Base-by-base conservation (phyloP, 2,113 vertebrate genomes). In the Otolemur garnettii region DNA sequence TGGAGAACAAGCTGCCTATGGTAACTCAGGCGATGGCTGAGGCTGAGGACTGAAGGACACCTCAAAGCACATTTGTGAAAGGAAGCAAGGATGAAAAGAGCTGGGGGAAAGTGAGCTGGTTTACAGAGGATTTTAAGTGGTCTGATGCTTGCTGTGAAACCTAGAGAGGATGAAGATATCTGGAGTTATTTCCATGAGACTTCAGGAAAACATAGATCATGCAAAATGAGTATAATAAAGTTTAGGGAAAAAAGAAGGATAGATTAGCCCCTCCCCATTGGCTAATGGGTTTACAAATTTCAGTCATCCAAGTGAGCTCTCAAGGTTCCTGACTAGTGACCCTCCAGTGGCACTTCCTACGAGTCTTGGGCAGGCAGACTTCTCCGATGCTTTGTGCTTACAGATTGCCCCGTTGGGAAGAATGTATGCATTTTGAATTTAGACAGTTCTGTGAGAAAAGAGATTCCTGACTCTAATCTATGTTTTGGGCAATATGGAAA, bases 361-460 rank as follows among this genome's bases (percentile, higher is more conserved):
- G 77, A 66, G 2, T 24, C 22, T 68, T 28, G 12, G 24, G 21
- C 14, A 18, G 69, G 15, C 42, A 11, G 3, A 22, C 26, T n/a
- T 18, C 17, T 80, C 64, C 59, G 45, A 2, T 45, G 18, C 8
- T 80, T 38, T 14, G 2, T 33, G 55, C 38, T 85, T 28, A 53
- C 38, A 69, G 75, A 53, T 21, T 66, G 50, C 33, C 4, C 22
- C 11, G 15, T 79, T 45, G 75, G 35, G 33, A 84, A 66, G 33
- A 57, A 17, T 24, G 66, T 50, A 22, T 42, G 1, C 38, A 74
- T 80, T 87, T 84, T 90, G 62, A 92, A 81, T 84, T 14, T 87
- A 80, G 85, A 77, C n/a, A 90, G 53, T 26, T 84, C n/a, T 80
- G 17, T 88, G 86, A 57, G 83, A 91, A 78, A 92, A 89, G 7